These are phyloP conservation scores for Phaenicophaeus curvirostris DNA, from an alignment of 2,797 vertebrate species.

Conservation along the genomic window DNA sequence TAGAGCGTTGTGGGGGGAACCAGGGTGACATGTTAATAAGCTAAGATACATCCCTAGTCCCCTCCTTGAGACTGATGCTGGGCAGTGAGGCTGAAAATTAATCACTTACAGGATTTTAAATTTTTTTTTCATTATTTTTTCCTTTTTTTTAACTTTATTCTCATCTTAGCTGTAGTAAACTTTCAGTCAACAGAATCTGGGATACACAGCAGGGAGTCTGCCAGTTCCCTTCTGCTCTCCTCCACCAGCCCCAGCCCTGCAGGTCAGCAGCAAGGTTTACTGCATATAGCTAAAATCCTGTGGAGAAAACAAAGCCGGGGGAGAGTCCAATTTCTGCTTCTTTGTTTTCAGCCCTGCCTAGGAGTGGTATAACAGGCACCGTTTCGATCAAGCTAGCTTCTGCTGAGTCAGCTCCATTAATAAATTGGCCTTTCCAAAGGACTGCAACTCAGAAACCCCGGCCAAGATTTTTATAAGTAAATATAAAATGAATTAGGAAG, in stretches of 20 bases:
- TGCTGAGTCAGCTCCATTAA: constrained; percentile 60
- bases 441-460: neutral
- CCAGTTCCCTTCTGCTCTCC: neutral
- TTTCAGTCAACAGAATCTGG: neutral
- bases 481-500: constrained; percentile 57
- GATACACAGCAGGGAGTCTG: neutral
- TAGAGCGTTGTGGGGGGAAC: neutral
- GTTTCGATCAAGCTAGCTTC: constrained; percentile 5
- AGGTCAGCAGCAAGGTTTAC: neutral
- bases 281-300: neutral
- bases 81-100: constrained; percentile 17
- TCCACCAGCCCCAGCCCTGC: neutral
- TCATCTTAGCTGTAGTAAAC: neutral
- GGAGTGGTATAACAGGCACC: neutral
- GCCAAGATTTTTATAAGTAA: constrained; percentile 68
- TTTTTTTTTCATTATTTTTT: neutral
- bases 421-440: constrained; percentile 52
- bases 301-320: neutral
- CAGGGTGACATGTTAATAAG: neutral
- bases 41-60: neutral
- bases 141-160: neutral
- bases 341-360: neutral
- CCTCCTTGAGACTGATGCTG: neutral
- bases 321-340: neutral
- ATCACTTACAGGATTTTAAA: neutral